phyloP scores from a whole-genome alignment of 2,797 vertebrate genomes.

The Hephaestus fuliginosus region DNA sequence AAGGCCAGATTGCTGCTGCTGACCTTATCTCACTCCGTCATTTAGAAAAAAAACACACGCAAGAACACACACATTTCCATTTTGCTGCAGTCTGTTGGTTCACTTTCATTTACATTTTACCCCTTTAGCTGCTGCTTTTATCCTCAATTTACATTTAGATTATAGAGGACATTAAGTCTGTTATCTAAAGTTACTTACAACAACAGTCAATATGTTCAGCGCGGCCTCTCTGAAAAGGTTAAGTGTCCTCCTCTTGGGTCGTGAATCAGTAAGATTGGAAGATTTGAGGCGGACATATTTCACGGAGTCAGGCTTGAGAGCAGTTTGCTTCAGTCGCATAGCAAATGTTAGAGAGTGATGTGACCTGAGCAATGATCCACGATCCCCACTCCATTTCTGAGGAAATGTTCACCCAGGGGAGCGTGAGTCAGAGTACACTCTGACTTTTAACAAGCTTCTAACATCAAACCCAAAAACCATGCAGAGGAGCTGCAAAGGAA shows the following conservation, averaged over 20 bases:
- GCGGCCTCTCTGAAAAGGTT: background rate
- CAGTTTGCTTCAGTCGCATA: conserved; percentile 18
- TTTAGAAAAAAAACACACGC: background rate
- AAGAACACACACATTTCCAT: conserved; percentile 9
- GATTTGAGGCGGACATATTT: background rate
- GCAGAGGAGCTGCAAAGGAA: background rate
- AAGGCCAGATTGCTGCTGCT: background rate
- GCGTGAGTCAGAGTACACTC: conserved; percentile 13
- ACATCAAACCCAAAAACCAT: conserved; percentile 25
- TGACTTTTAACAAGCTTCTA: conserved; percentile 24
- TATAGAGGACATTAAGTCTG: background rate
- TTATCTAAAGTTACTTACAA: background rate
- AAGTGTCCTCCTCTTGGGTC: background rate
- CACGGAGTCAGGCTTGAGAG: background rate
- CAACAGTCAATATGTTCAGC: background rate
- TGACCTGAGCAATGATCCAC: conserved; percentile 36
- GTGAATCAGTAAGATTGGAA: background rate
- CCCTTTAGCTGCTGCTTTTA: background rate
- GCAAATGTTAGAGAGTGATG: conserved; percentile 3
- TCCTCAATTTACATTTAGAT: conserved; percentile 9
- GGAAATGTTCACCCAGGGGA: conserved; percentile 30
- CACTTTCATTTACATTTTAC: conserved; percentile 26
- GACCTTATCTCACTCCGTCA: background rate
- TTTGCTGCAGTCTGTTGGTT: background rate
- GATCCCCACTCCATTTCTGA: conserved; percentile 11